Percentiles rank a stretch among this genome's conserved stretches.
Evolutionary conservation across 2,113 vertebrate genomes (phyloP).

Genomic region (Dolichotis patagonum): DNA sequence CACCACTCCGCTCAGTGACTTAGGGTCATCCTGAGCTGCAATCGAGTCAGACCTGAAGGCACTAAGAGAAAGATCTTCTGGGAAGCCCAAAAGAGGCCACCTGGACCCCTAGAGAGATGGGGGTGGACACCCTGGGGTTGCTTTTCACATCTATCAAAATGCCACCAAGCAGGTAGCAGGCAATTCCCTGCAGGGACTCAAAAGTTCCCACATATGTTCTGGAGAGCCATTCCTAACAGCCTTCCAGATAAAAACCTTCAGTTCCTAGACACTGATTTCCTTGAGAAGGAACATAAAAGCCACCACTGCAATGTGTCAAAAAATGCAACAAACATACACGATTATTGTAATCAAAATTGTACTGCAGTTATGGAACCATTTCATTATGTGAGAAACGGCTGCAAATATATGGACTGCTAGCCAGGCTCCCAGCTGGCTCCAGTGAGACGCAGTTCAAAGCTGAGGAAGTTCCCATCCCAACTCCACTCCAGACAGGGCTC

Average conservation of each 20-base stretch:
- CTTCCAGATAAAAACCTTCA: not conserved
- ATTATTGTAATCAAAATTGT: not conserved
- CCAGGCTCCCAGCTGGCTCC: not conserved
- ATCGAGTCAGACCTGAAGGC: not conserved
- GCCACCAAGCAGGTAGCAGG: not conserved
- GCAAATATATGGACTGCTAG: not conserved
- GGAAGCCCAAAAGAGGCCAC: not conserved
- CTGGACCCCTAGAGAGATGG: not conserved
- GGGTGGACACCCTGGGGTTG: not conserved
- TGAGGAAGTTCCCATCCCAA: not conserved
- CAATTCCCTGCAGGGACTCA: not conserved
- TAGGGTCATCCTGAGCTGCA: not conserved
- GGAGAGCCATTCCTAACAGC: not conserved
- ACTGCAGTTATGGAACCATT: not conserved
- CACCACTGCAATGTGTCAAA: not conserved
- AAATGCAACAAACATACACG: accelerated
- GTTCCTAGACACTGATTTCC: not conserved
- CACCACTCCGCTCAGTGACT: not conserved
- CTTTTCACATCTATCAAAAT: not conserved
- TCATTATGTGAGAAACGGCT: not conserved
- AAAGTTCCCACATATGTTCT: not conserved
- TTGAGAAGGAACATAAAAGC: not conserved
- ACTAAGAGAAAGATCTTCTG: not conserved
- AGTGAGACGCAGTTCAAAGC: not conserved
- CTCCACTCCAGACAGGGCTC: not conserved